Conservation (phyloP, 2,888 invertebrate species). For the Tetragnatha montana region DNA sequence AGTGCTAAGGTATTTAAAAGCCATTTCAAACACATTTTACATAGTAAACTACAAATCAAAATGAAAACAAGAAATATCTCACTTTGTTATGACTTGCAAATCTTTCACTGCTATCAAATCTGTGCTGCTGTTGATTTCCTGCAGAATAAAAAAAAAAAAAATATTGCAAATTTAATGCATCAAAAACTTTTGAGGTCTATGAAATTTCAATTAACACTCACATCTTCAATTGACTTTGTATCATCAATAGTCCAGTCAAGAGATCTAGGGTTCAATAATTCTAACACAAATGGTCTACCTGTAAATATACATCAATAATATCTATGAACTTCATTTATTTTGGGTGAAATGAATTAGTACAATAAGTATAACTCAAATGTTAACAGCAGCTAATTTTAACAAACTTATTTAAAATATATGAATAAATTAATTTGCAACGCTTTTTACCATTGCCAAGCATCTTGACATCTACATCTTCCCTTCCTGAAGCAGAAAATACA, state of each 20-base stretch:
- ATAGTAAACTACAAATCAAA: not conserved
- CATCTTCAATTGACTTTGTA: slow-evolving; percentile 80
- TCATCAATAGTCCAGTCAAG: slow-evolving; percentile 79
- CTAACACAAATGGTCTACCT: slow-evolving; percentile 94
- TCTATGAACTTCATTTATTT: not conserved
- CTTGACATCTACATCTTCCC: slow-evolving; percentile 98
- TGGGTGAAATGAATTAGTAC: not conserved
- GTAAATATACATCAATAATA: slow-evolving; percentile 73
- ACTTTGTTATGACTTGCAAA: slow-evolving; percentile 82
- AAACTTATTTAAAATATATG: too few species aligned
- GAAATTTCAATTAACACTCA: slow-evolving; percentile 61
- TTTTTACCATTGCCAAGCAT: slow-evolving; percentile 82
- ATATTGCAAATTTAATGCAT: too few species aligned
- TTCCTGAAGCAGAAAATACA: slow-evolving; percentile 92
- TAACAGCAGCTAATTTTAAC: not conserved
- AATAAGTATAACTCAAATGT: not conserved
- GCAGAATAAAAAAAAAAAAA: slow-evolving; percentile 54
- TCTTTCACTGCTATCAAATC: slow-evolving; percentile 80
- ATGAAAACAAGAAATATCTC: slow-evolving; percentile 72
- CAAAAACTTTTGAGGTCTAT: not conserved
- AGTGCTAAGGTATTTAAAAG: too few species aligned
- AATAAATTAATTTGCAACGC: slow-evolving; percentile 64
- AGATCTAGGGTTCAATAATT: slow-evolving; percentile 83
- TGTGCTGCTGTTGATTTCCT: slow-evolving; percentile 80
- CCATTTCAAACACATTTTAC: too few species aligned